phyloP scores from a whole-genome alignment of 2,113 vertebrate genomes.

The Pholis gunnellus region DNA sequence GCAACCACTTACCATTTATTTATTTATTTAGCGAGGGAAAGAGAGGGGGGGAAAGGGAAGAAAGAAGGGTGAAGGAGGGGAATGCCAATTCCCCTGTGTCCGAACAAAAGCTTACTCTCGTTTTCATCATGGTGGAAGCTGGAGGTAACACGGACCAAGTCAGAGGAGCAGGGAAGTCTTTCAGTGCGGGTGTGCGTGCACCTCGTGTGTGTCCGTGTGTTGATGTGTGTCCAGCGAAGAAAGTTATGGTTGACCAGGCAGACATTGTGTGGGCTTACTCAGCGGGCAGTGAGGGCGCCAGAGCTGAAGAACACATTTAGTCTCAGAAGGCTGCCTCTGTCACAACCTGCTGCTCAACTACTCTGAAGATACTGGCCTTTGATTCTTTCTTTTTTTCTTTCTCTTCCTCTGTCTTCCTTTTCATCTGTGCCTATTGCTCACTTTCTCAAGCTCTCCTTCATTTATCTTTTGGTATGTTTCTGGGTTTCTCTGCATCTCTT shows the following conservation, averaged over 20 bases:
- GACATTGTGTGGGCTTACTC: conserved; percentile 65
- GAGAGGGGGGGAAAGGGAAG: not conserved
- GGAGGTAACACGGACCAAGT: conserved; percentile 48
- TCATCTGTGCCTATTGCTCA: not conserved
- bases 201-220: conserved; percentile 14
- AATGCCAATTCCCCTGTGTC: conserved; percentile 8
- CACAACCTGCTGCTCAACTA: conserved; percentile 59
- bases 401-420: not conserved
- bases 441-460: not conserved
- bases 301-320: conserved; percentile 66
- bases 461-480: not conserved
- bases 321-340: conserved; percentile 67
- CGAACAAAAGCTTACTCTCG: conserved; percentile 46
- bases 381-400: not conserved
- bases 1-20: conserved; percentile 4
- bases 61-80: conserved; percentile 9
- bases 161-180: conserved; percentile 37
- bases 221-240: conserved; percentile 39
- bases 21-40: conserved; percentile 27
- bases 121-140: conserved; percentile 62
- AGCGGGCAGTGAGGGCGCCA: conserved; percentile 37
- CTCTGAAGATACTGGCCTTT: conserved; percentile 48
- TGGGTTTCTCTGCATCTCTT: not conserved
- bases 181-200: conserved; percentile 27
- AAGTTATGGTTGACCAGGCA: conserved; percentile 60